Percentiles rank a stretch among this genome's conserved stretches.
Conservation (phyloP, 2,888 invertebrate species). For the Kuschelorhynchus macadamiae region DNA sequence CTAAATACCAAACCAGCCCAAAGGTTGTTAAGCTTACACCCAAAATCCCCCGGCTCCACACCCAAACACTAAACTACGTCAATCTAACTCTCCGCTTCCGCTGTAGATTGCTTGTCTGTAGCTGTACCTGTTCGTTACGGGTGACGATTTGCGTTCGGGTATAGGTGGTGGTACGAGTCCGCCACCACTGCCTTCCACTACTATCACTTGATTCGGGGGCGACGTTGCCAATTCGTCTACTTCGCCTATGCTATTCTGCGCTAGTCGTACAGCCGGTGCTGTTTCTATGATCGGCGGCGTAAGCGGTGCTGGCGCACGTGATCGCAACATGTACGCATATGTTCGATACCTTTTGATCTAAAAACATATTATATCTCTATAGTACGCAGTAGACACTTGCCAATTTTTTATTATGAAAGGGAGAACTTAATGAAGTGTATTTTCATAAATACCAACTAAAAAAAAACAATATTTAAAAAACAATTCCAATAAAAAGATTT, state of each 20-base stretch:
- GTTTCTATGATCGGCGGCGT: slow-evolving; percentile 63
- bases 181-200: slow-evolving; percentile 54
- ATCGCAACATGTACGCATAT: slow-evolving; percentile 82
- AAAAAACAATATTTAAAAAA: no score
- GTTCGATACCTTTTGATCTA: slow-evolving; percentile 88
- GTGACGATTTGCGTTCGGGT: slow-evolving; percentile 71
- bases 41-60: slow-evolving; percentile 73
- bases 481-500: no score
- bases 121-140: slow-evolving; percentile 76
- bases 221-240: slow-evolving; percentile 68
- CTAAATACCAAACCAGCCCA: slow-evolving; percentile 16
- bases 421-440: neutral
- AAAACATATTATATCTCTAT: no score
- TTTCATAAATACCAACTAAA: neutral
- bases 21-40: slow-evolving; percentile 39
- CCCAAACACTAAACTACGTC: slow-evolving; percentile 82
- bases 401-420: neutral
- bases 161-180: slow-evolving; percentile 73
- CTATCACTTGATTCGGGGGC: slow-evolving; percentile 40
- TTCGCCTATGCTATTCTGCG: slow-evolving; percentile 74
- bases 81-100: slow-evolving; percentile 76
- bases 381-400: no score
- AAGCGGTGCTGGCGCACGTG: slow-evolving; percentile 73
- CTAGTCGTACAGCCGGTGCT: slow-evolving; percentile 71
- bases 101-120: slow-evolving; percentile 71